Conservation (phyloP, 1,140 invertebrate species). For the Papilio helenus region DNA sequence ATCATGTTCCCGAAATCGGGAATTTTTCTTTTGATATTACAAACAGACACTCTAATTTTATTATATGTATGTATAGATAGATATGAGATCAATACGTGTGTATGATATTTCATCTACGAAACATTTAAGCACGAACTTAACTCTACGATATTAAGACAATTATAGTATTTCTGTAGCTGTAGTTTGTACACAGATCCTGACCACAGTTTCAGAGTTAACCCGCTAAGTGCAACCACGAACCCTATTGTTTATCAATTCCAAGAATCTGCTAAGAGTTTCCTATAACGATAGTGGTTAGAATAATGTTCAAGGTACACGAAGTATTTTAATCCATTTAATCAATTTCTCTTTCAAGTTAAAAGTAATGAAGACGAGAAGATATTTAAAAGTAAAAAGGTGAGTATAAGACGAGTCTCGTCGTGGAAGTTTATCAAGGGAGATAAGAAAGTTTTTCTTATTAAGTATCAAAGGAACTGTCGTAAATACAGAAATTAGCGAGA, state of each 20-base stretch:
- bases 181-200: background rate
- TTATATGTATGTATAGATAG: too few species aligned
- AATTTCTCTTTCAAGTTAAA: constrained; percentile 26
- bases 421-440: constrained; percentile 61
- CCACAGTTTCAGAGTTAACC: constrained; percentile 17
- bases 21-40: too few species aligned
- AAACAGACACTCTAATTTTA: too few species aligned
- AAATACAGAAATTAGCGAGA: constrained; percentile 78
- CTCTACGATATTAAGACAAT: background rate
- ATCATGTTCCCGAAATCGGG: too few species aligned
- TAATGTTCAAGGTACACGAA: background rate
- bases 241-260: constrained; percentile 29
- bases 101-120: too few species aligned
- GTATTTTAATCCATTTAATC: background rate
- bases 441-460: constrained; percentile 77
- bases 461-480: constrained; percentile 73
- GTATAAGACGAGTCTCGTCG: constrained; percentile 51
- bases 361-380: constrained; percentile 13
- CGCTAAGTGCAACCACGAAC: constrained; percentile 2
- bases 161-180: background rate
- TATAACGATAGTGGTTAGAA: constrained; percentile 2
- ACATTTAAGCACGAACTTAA: background rate
- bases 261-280: constrained; percentile 16
- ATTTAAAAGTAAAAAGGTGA: constrained; percentile 30
- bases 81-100: too few species aligned